phyloP scores from a whole-genome alignment of 2,797 vertebrate species.

The Falco naumanni region DNA sequence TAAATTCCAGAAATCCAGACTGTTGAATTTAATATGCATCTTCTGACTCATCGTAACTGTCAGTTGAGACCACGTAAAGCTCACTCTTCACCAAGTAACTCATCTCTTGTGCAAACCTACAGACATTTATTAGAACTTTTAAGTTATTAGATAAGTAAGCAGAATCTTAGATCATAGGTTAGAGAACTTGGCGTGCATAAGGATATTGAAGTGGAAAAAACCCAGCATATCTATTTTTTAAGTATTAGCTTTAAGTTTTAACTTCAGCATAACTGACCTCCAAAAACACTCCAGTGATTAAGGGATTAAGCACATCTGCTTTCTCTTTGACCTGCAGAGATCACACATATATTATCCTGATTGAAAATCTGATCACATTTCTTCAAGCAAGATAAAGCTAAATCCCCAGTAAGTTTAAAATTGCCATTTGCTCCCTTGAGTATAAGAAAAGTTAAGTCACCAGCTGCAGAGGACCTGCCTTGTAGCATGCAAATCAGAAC shows the following conservation, averaged over 20 bases:
- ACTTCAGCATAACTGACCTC: conserved; percentile 86
- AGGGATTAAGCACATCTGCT: conserved; percentile 92
- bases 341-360: conserved; percentile 50
- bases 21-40: not conserved
- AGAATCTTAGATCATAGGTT: not conserved
- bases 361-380: conserved; percentile 53
- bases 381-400: conserved; percentile 32
- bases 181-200: not conserved
- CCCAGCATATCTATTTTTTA: not conserved
- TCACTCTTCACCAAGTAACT: conserved; percentile 9
- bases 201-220: not conserved
- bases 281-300: conserved; percentile 96
- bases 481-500: not conserved
- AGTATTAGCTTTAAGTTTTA: conserved; percentile 39
- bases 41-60: not conserved
- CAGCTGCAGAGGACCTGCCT: not conserved
- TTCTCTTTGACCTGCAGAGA: conserved; percentile 88
- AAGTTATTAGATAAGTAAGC: not conserved
- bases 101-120: not conserved
- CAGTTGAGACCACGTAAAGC: not conserved
- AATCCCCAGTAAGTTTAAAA: conserved; percentile 28
- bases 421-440: not conserved
- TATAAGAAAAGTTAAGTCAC: not conserved
- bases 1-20: not conserved
- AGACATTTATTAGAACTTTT: not conserved